Percentiles rank a stretch among this genome's conserved stretches.
These are phyloP conservation scores for Drosophila neonasuta DNA, from an alignment of 2,888 invertebrate species.

Conservation along the genomic window DNA sequence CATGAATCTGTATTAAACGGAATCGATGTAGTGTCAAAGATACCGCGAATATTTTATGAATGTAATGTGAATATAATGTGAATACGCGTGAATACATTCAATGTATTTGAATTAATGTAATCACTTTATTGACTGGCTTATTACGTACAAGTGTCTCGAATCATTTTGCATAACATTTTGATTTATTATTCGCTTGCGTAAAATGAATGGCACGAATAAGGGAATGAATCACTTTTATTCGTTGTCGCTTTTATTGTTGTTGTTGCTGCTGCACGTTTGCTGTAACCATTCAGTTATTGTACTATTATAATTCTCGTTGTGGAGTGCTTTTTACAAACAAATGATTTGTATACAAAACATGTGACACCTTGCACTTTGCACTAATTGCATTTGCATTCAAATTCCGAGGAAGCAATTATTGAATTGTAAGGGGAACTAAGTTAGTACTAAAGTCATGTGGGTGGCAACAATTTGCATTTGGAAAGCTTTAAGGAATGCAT, in stretches of 20 bases:
- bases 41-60: slow-evolving; percentile 8
- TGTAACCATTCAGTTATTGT: slow-evolving; percentile 35
- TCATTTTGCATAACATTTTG: slow-evolving; percentile 46
- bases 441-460: background rate
- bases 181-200: slow-evolving; percentile 37
- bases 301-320: slow-evolving; percentile 20
- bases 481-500: no score
- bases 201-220: slow-evolving; percentile 32
- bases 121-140: slow-evolving; percentile 24
- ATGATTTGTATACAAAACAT: slow-evolving; percentile 42
- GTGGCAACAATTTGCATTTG: no score
- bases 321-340: slow-evolving; percentile 23
- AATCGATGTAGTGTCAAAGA: slow-evolving; percentile 1
- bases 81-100: slow-evolving; percentile 26
- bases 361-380: slow-evolving; percentile 70
- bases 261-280: slow-evolving; percentile 9
- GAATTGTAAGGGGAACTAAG: slow-evolving; percentile 2
- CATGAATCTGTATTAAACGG: slow-evolving; percentile 12
- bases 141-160: slow-evolving; percentile 20
- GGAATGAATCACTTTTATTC: slow-evolving; percentile 40
- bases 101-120: slow-evolving; percentile 44
- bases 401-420: slow-evolving; percentile 36
- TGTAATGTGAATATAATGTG: slow-evolving; percentile 19
- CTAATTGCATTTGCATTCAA: slow-evolving; percentile 56
- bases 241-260: background rate